phyloP scores from a whole-genome alignment of 2,113 vertebrate genomes.

The Hippolais icterina region DNA sequence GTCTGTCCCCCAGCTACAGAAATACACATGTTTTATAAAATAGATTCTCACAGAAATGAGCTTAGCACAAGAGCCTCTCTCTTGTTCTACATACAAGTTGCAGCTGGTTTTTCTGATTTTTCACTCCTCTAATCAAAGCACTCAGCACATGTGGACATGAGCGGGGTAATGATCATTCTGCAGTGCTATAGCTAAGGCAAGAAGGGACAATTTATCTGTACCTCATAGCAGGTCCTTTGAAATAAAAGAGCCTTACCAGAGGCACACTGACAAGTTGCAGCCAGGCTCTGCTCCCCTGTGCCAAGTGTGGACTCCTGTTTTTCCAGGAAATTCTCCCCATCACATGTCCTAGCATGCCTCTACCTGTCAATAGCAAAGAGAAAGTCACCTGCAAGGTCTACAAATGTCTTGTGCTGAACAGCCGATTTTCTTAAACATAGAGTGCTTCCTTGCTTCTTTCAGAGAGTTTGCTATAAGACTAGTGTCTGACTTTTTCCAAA shows the following conservation, averaged over 20 bases:
- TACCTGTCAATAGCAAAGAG: neutral
- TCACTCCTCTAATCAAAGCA: neutral
- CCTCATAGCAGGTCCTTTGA: neutral
- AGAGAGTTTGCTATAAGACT: neutral
- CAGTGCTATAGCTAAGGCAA: neutral
- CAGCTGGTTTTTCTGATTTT: neutral
- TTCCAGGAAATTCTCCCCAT: neutral
- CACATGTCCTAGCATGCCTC: neutral
- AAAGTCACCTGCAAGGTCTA: neutral
- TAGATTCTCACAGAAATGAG: neutral
- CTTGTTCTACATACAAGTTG: neutral
- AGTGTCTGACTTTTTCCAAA: neutral
- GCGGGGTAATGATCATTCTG: neutral
- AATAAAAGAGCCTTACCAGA: neutral
- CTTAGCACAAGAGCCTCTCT: neutral
- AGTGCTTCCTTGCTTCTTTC: neutral
- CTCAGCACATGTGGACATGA: neutral
- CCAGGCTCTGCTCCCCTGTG: neutral
- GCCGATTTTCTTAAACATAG: neutral
- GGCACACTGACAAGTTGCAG: neutral
- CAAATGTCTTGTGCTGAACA: neutral
- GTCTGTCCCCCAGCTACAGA: neutral
- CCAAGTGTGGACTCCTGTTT: neutral
- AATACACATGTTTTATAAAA: neutral
- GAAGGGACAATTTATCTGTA: neutral